Percentiles rank a stretch among this genome's conserved stretches.
Conservation (phyloP, 1,140 invertebrate genomes). For the Choristoneura fumiferana region DNA sequence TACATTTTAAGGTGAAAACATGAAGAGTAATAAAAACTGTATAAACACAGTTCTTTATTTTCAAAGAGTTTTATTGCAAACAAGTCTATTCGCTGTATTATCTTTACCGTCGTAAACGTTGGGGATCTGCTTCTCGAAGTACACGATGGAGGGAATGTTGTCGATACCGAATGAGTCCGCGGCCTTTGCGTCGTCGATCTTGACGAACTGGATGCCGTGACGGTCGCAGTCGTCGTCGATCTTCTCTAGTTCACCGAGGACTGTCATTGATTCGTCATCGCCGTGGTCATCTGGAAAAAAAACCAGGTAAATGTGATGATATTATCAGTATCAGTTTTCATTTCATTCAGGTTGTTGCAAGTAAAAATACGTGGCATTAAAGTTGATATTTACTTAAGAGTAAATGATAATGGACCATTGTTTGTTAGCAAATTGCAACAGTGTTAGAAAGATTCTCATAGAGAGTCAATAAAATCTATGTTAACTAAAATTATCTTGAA, state of each 20-base stretch:
- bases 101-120: slow-evolving; percentile 91
- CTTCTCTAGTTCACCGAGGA: slow-evolving; percentile 91
- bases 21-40: slow-evolving; percentile 5
- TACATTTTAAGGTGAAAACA: slow-evolving; percentile 3
- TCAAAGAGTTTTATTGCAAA: slow-evolving; percentile 14
- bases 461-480: too few species aligned
- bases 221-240: slow-evolving; percentile 96
- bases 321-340: too few species aligned
- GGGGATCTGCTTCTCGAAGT: slow-evolving; percentile 95
- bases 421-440: too few species aligned
- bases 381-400: too few species aligned
- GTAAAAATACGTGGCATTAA: too few species aligned
- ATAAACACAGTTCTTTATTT: slow-evolving; percentile 16
- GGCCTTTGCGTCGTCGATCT: slow-evolving; percentile 91
- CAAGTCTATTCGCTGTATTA: slow-evolving; percentile 13
- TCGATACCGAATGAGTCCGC: slow-evolving; percentile 93
- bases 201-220: slow-evolving; percentile 95
- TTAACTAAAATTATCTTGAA: too few species aligned
- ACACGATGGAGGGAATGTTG: slow-evolving; percentile 90
- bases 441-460: too few species aligned
- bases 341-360: too few species aligned
- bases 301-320: too few species aligned
- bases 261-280: slow-evolving; percentile 90
- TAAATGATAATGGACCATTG: too few species aligned
- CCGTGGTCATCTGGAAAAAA: slow-evolving; percentile 86